These are phyloP conservation scores for Xestia rhomboidea DNA, from an alignment of 2,888 invertebrate species.

Conservation along the genomic window DNA sequence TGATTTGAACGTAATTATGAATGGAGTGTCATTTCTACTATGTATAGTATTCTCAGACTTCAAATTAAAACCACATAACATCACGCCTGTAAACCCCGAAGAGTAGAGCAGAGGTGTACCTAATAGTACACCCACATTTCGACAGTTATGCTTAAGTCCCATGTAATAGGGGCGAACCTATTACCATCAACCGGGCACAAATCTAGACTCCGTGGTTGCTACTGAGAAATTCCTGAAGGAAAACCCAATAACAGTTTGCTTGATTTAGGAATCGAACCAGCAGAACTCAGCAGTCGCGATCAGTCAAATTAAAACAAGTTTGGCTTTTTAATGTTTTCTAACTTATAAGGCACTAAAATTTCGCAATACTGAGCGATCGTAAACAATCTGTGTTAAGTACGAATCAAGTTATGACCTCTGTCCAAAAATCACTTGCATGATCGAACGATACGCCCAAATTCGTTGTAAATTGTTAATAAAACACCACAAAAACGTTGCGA, in stretches of 20 bases:
- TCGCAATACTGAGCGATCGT: slow-evolving; percentile 2
- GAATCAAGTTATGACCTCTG: slow-evolving; percentile 25
- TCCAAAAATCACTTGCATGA: slow-evolving; percentile 36
- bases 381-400: slow-evolving; percentile 16
- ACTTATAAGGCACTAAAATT: background rate
- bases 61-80: background rate
- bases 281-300: too few species aligned
- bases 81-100: too few species aligned
- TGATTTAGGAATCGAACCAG: too few species aligned
- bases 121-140: too few species aligned
- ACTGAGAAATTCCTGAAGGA: too few species aligned
- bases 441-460: slow-evolving; percentile 46
- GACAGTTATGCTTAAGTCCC: too few species aligned
- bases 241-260: too few species aligned
- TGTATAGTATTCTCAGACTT: background rate
- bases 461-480: slow-evolving; percentile 43
- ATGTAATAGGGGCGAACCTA: too few species aligned
- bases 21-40: background rate
- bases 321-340: background rate
- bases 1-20: background rate
- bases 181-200: too few species aligned
- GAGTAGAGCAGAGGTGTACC: too few species aligned
- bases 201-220: too few species aligned
- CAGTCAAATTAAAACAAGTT: background rate
- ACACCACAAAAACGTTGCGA: slow-evolving; percentile 44